These are phyloP conservation scores for Rhopilema esculentum DNA, from an alignment of 30 jellyfish, hydroid and myxozoan genomes.

Conservation along the genomic window DNA sequence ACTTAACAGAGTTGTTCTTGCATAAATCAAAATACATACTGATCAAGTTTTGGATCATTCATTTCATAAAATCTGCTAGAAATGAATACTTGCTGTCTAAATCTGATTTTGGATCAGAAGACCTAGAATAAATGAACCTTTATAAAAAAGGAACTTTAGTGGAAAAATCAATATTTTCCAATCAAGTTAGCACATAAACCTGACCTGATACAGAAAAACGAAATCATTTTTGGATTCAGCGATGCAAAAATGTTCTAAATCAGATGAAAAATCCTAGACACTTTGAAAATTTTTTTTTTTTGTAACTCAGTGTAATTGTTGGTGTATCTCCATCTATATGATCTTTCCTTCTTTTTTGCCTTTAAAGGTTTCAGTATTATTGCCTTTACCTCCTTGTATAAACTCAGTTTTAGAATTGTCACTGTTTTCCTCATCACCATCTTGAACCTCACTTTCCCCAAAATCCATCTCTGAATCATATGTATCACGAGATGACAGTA, in stretches of 20 bases:
- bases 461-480: no score
- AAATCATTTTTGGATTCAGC: slow-evolving; percentile 7
- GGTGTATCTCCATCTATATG: no score
- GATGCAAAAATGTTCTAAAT: slow-evolving; percentile 1
- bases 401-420: no score
- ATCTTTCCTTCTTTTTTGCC: no score
- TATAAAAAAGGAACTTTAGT: slow-evolving; percentile 1
- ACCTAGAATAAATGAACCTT: slow-evolving; percentile 17
- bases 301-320: neutral
- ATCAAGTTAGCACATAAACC: neutral
- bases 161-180: neutral
- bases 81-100: slow-evolving; percentile 14
- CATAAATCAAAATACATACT: slow-evolving; percentile 14
- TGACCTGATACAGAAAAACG: slow-evolving; percentile 10
- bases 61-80: slow-evolving; percentile 14
- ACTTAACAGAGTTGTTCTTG: slow-evolving; percentile 27
- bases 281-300: neutral
- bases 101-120: slow-evolving; percentile 13
- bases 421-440: no score
- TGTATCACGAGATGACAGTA: no score
- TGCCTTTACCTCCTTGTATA: no score
- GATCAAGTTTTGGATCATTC: slow-evolving; percentile 24
- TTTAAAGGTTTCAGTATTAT: no score
- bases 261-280: slow-evolving; percentile 14
- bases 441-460: no score